Percentiles rank a stretch among this genome's conserved stretches.
phyloP scores from a whole-genome alignment of 2,797 vertebrate species.

The Jordanella pulchra region DNA sequence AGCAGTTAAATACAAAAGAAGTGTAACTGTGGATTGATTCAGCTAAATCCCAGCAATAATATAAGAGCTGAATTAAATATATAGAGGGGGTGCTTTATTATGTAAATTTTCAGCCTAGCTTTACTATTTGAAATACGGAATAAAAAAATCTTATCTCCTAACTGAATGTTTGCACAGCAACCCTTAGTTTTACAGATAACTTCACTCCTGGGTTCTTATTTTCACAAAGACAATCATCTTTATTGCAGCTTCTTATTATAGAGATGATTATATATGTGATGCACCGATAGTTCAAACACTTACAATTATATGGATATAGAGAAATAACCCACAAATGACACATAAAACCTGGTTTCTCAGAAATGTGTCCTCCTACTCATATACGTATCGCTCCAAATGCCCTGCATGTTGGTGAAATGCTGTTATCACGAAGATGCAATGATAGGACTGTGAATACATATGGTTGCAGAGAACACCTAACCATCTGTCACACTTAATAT shows the following conservation, averaged over 20 bases:
- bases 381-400: background rate
- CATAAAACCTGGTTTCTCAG: background rate
- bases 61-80: background rate
- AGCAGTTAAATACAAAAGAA: background rate
- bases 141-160: background rate
- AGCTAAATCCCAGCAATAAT: background rate
- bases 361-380: background rate
- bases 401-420: background rate
- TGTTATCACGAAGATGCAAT: background rate
- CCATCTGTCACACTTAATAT: slow-evolving; percentile 1
- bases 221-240: background rate
- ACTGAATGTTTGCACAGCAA: background rate
- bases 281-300: background rate
- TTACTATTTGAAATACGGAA: background rate
- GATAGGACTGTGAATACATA: background rate
- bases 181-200: background rate
- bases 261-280: slow-evolving; percentile 1
- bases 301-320: background rate
- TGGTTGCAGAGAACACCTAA: slow-evolving; percentile 6
- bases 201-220: slow-evolving; percentile 5
- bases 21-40: no score
- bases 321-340: slow-evolving; percentile 1
- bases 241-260: background rate
- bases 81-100: background rate
- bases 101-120: background rate